phyloP scores from a whole-genome alignment of 1,140 invertebrate genomes.

The Drosophila auraria region DNA sequence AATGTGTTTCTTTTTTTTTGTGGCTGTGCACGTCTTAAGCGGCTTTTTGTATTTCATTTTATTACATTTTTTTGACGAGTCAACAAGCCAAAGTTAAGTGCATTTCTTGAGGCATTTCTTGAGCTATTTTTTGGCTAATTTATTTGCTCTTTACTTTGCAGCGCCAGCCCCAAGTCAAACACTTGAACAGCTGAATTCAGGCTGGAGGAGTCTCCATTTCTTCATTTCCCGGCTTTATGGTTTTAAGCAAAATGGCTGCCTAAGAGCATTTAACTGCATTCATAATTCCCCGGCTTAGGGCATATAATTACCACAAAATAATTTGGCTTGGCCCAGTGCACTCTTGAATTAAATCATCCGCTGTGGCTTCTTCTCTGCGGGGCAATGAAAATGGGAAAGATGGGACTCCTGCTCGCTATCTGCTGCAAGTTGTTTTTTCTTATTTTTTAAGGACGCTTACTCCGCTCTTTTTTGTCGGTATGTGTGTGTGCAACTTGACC shows the following conservation, averaged over 20 bases:
- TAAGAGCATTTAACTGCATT: conserved; percentile 44
- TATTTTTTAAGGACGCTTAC: conserved; percentile 8
- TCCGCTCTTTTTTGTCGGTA: conserved; percentile 19
- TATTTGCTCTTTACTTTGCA: conserved; percentile 72
- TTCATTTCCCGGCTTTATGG: not conserved
- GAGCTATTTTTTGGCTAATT: conserved; percentile 62
- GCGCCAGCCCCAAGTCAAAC: conserved; percentile 42
- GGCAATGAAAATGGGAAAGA: conserved; percentile 19
- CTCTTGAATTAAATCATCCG: conserved; percentile 65
- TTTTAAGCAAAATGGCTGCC: conserved; percentile 34
- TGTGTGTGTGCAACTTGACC: conserved; percentile 48
- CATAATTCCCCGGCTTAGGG: conserved; percentile 44
- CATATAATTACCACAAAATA: conserved; percentile 67
- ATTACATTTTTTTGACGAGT: conserved; percentile 33
- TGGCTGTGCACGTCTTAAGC: not conserved
- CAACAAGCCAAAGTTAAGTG: conserved; percentile 50
- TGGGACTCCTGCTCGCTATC: conserved; percentile 21
- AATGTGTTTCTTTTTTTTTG: not conserved
- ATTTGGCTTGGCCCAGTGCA: conserved; percentile 48
- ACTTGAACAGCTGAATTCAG: conserved; percentile 58
- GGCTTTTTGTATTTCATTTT: conserved; percentile 5
- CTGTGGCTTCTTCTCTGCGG: conserved; percentile 31
- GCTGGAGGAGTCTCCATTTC: conserved; percentile 5
- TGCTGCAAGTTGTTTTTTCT: conserved; percentile 14
- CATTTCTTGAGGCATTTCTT: conserved; percentile 60